Evolutionary conservation across 2,113 vertebrate genomes (phyloP).

Genomic region (Silurus asotus): DNA sequence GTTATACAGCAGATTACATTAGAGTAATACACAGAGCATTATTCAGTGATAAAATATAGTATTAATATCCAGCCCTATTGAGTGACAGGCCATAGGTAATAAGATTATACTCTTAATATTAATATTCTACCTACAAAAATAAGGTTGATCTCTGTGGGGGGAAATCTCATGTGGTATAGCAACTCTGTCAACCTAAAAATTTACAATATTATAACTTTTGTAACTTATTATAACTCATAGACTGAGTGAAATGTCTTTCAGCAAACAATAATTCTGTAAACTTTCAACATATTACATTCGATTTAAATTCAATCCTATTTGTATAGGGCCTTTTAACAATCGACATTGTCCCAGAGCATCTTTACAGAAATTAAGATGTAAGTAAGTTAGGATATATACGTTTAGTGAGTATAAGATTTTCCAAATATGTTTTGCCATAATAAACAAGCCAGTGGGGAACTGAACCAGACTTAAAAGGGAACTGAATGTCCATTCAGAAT

Average conservation of each 20-base stretch:
- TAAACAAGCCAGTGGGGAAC: too few relatives aligned
- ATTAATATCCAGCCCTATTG: background rate
- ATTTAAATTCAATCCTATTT: too few relatives aligned
- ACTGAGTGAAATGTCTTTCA: background rate
- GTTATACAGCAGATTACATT: background rate
- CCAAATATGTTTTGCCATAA: too few relatives aligned
- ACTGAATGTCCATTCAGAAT: too few relatives aligned
- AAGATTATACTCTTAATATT: background rate
- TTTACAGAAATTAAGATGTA: too few relatives aligned
- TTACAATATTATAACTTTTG: background rate
- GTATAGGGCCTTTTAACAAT: too few relatives aligned
- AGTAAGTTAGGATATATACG: too few relatives aligned
- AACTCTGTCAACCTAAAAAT: background rate
- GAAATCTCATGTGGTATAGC: background rate
- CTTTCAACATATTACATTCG: too few relatives aligned
- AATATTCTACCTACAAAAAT: background rate
- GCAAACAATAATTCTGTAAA: background rate
- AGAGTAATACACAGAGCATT: background rate
- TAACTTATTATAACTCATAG: too few relatives aligned
- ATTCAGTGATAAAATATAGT: background rate
- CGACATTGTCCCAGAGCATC: too few relatives aligned
- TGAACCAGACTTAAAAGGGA: too few relatives aligned
- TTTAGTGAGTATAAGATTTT: too few relatives aligned
- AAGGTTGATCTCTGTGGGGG: background rate
- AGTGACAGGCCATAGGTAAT: background rate